Evolutionary conservation across 1,140 invertebrate genomes (phyloP), one percentile per base, ranked within the genome.

Genomic region (Leptopilina clavipes): DNA sequence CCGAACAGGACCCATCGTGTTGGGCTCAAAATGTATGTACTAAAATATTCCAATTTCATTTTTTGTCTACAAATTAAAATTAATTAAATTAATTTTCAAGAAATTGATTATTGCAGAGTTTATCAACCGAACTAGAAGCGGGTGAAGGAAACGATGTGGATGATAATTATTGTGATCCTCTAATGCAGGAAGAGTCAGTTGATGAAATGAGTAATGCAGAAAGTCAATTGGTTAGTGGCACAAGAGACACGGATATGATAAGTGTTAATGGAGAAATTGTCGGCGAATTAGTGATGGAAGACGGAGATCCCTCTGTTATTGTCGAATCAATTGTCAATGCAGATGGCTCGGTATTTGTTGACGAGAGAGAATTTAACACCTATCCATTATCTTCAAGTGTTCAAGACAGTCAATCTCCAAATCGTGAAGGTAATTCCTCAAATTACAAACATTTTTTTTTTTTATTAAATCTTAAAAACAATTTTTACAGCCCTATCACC

Each of bases 321-420:
- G 87, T 90, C 6, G 89, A 90, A 56, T 88, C 89, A 7, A 87
- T 89, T 25, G 89, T 86, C 0, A 88, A 89, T 56, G 76, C 87
- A 0, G 89, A 90, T 74, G 85, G 86, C 59, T 88, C 87, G 9
- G 87, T 89, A 70, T 90, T 89, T 43, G 88, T 89, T 0, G 87
- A 90, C 12, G 86, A 89, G 17, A 85, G 86, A 31, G 86, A 89
- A 22, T 89, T 89, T 65, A 86, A 87, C 45, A 83, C 75, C 9
- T 90, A 89, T 54, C 37, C 79, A 82, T 43, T 83, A 87, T 70
- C 83, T 86, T 82, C 80, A 87, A 18, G 2, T 84, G 79, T 71
- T 19, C 76, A 78, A 81, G 40, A 81, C 14, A 83, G 76, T 74
- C 84, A 85, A 70, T 84, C 87, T 12, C 79, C 86, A 7, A 84